Evolutionary conservation across 2,797 vertebrate genomes (phyloP), one percentile per base, ranked within the genome.

Genomic region (Phrynocephalus forsythii): DNA sequence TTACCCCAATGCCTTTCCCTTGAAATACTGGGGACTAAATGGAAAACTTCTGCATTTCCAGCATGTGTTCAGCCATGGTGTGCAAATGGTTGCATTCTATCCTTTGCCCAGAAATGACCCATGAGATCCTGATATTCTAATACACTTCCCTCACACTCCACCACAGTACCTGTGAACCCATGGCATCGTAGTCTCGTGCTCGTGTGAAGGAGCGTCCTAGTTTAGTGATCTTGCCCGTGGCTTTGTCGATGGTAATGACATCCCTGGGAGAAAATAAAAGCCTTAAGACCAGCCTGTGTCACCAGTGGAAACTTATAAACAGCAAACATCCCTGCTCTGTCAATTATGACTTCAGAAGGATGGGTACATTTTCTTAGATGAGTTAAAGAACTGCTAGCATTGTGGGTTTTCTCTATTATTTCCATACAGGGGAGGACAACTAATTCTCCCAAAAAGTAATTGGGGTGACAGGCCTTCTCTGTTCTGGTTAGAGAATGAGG

Each of bases 191-290:
- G 95, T 99, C 98, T 1, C 98, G 96, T 1, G 98, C 98, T 18
- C 98, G 97, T 0, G 98, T 99, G 95, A 99, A 99, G 66, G 98
- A 98, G 28, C 98, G 98, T 0, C 98, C 98, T 90, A 99, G 94
- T 89, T 99, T 99, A 44, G 97, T 98, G 92, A 99, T 99, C 92
- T 99, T 99, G 44, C 98, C 98, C 0, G 98, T 99, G 85, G 98
- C 98, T 95, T 99, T 99, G 94, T 99, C 98, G 0, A 99, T 99
- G 18, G 98, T 99, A 91, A 99, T 99, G 18, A 99, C 98, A 2
- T 99, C 98, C 38, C 98, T 99, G 89, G 0, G 79, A 9, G 44
- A 52, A 6, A 76, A 13, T 38, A 6, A 24, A 28, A 6, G n/a
- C 4, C 15, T 81, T 52, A 85, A 48, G 24, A 30, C 18, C 52